Evolutionary conservation across 2,797 vertebrate species (phyloP).

Genomic region (Dryobates pubescens): DNA sequence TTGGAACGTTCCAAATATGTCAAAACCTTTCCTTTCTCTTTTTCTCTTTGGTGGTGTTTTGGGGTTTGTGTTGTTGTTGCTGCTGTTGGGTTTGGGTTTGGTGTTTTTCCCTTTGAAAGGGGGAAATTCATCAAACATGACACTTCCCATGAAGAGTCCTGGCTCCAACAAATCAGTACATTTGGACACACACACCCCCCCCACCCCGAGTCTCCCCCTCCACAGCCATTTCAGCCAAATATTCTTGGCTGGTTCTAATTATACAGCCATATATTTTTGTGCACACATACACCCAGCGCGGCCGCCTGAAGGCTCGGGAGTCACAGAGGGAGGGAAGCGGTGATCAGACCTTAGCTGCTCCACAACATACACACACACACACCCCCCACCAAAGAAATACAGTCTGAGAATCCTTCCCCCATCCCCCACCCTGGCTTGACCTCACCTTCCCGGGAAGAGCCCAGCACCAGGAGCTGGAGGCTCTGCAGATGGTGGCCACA

Average conservation of each 20-base stretch:
- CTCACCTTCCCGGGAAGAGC: background rate
- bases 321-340: background rate
- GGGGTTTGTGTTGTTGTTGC: background rate
- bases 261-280: conserved; percentile 60
- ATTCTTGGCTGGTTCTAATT: conserved; percentile 64
- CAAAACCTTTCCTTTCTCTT: background rate
- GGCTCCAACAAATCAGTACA: background rate
- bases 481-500: conserved; percentile 47
- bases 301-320: background rate
- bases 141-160: conserved; percentile 47
- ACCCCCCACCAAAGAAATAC: background rate
- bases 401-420: background rate
- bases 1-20: conserved; percentile 61
- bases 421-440: background rate
- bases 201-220: background rate
- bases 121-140: conserved; percentile 64
- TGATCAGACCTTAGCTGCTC: conserved; percentile 48
- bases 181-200: conserved; percentile 5
- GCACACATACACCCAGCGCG: background rate
- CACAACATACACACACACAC: background rate
- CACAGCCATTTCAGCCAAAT: conserved; percentile 49
- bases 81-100: background rate
- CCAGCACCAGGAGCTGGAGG: background rate
- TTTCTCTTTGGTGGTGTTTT: rapidly evolving
- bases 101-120: background rate